phyloP scores from a whole-genome alignment of 2,797 vertebrate genomes.

The Enteromius radiatus region DNA sequence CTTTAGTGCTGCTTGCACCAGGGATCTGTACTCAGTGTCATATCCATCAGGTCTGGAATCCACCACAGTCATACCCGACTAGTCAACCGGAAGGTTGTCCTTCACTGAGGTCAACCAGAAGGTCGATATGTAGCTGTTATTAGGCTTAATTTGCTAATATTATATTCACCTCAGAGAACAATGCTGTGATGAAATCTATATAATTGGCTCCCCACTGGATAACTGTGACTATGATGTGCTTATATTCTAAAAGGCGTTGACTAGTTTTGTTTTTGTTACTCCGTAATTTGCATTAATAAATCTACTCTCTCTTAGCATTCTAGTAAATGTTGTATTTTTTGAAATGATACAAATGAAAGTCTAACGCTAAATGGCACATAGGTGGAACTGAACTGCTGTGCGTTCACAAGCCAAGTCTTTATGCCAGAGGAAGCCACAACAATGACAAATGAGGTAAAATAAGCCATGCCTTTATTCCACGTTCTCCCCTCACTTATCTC shows the following conservation, averaged over 20 bases:
- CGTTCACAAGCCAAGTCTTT: slow-evolving; percentile 33
- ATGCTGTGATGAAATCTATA: slow-evolving; percentile 15
- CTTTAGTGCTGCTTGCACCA: slow-evolving; percentile 41
- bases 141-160: slow-evolving; percentile 37
- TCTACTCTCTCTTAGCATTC: background rate
- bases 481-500: slow-evolving; percentile 59
- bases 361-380: slow-evolving; percentile 4
- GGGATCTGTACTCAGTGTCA: slow-evolving; percentile 32
- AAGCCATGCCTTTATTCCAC: slow-evolving; percentile 61
- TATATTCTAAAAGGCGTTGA: background rate
- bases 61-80: slow-evolving; percentile 62
- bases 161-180: slow-evolving; percentile 19
- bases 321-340: background rate
- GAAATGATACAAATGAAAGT: background rate
- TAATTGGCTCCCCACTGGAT: background rate
- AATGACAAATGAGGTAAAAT: slow-evolving; percentile 61
- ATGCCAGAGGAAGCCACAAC: slow-evolving; percentile 40
- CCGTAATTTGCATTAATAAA: background rate
- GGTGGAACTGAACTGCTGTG: slow-evolving; percentile 21
- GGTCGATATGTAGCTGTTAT: slow-evolving; percentile 42
- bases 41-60: slow-evolving; percentile 51
- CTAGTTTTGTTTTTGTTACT: background rate
- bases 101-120: slow-evolving; percentile 55
- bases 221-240: background rate
- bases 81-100: slow-evolving; percentile 56